Evolutionary conservation across 2,797 vertebrate genomes (phyloP).

Genomic region (Myotis planiceps): DNA sequence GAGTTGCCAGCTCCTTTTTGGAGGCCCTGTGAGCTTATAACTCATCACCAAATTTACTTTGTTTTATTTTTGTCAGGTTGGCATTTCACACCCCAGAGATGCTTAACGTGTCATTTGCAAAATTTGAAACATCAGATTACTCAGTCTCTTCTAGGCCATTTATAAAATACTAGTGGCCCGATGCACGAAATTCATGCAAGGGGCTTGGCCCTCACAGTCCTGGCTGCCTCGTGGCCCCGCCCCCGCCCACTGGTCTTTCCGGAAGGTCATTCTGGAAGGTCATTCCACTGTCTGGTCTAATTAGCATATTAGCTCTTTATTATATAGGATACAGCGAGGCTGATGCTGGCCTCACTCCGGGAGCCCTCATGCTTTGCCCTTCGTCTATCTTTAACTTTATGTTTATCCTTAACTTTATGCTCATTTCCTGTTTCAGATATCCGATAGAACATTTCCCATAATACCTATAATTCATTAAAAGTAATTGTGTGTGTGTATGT

Average conservation of each 20-base stretch:
- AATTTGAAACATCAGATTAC: constrained; percentile 70
- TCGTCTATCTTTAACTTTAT: neutral
- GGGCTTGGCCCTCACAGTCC: too few species aligned
- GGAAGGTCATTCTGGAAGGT: too few species aligned
- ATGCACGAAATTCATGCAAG: too few species aligned
- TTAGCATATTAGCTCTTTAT: too few species aligned
- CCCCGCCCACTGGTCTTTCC: too few species aligned
- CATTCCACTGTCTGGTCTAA: too few species aligned
- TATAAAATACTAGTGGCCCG: constrained; percentile 43
- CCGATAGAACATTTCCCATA: neutral
- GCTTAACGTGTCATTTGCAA: constrained; percentile 74
- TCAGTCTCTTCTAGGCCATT: constrained; percentile 71
- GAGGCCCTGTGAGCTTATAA: constrained; percentile 29
- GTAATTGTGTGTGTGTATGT: neutral
- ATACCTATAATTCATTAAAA: constrained; percentile 4
- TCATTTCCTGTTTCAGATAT: neutral
- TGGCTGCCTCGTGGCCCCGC: too few species aligned
- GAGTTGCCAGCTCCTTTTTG: constrained; percentile 23
- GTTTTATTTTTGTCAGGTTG: constrained; percentile 79
- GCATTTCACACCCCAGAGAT: constrained; percentile 77
- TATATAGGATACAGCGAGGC: neutral
- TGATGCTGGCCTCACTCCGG: constrained; percentile 46
- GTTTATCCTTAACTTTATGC: neutral
- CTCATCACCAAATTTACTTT: constrained; percentile 59
- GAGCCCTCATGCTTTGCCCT: constrained; percentile 38